A percentile compares a stretch with the other conserved stretches of the same genome.
Evolutionary conservation across 2,797 vertebrate species (phyloP).

Genomic region (Botia almorhae): DNA sequence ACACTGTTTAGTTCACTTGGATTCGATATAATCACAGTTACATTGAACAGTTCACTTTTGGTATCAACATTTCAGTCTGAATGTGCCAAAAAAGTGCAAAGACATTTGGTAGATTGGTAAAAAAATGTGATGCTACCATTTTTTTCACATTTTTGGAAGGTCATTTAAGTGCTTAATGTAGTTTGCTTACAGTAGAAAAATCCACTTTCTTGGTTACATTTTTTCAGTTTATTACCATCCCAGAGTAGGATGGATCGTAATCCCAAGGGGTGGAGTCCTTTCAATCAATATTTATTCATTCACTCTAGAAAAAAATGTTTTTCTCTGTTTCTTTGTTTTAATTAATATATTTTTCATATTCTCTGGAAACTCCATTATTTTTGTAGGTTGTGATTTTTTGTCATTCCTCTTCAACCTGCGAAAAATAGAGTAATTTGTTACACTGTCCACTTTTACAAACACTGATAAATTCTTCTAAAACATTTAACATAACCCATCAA

Average conservation of each 20-base stretch:
- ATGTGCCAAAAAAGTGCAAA: constrained; percentile 36
- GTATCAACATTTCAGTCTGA: constrained; percentile 23
- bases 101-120: background rate
- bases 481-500: background rate
- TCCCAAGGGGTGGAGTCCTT: constrained; percentile 44
- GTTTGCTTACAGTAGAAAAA: constrained; percentile 34
- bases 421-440: constrained; percentile 42
- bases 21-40: constrained; percentile 23
- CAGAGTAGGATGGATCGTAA: constrained; percentile 42
- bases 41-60: constrained; percentile 30
- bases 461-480: background rate
- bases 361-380: constrained; percentile 38
- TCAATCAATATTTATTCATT: constrained; percentile 41
- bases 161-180: constrained; percentile 41
- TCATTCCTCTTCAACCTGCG: constrained; percentile 53
- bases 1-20: background rate
- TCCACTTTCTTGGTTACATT: constrained; percentile 51
- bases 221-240: constrained; percentile 45
- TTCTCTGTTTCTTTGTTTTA: constrained; percentile 34
- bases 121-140: constrained; percentile 22
- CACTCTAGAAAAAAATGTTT: constrained; percentile 2
- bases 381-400: constrained; percentile 26
- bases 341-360: constrained; percentile 24
- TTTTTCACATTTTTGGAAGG: constrained; percentile 52
- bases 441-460: background rate